Evolutionary conservation across 2,888 invertebrate species (phyloP).

Genomic region (Apoda limacodes): DNA sequence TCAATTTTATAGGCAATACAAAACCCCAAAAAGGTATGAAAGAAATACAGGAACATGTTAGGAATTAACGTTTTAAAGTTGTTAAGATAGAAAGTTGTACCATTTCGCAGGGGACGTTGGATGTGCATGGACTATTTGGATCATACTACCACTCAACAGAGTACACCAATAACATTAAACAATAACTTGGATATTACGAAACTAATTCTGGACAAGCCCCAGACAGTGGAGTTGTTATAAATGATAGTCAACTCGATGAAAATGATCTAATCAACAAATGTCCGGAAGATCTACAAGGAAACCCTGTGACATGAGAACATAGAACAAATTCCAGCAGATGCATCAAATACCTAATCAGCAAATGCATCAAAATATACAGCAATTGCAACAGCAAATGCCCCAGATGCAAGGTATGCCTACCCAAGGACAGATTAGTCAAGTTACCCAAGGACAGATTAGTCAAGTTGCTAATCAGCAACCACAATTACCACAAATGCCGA

Average conservation of each 20-base stretch:
- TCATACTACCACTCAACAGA: slow-evolving; percentile 74
- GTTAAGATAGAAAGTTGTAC: slow-evolving; percentile 97
- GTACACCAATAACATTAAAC: slow-evolving; percentile 58
- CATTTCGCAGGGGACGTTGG: slow-evolving; percentile 93
- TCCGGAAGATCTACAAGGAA: slow-evolving; percentile 60
- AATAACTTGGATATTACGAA: slow-evolving; percentile 61
- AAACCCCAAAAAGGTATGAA: slow-evolving; percentile 68
- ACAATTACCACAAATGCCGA: slow-evolving; percentile 56
- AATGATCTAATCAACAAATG: slow-evolving; percentile 61
- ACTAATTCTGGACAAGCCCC: slow-evolving; percentile 52
- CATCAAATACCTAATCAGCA: slow-evolving; percentile 65
- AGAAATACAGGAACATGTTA: slow-evolving; percentile 78
- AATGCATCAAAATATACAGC: slow-evolving; percentile 64
- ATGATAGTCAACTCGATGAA: slow-evolving; percentile 65
- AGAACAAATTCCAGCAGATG: too few species aligned
- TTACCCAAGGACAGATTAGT: slow-evolving; percentile 61
- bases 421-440: slow-evolving; percentile 58
- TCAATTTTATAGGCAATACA: slow-evolving; percentile 67
- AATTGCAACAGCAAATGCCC: slow-evolving; percentile 63
- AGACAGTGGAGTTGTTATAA: slow-evolving; percentile 64
- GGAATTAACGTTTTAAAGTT: slow-evolving; percentile 90
- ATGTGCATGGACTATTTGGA: slow-evolving; percentile 95
- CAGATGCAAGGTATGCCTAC: slow-evolving; percentile 62
- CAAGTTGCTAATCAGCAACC: too few species aligned
- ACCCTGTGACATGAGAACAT: too few species aligned